These are phyloP conservation scores for Centruroides sculpturatus DNA, from an alignment of 1,140 invertebrate genomes.

Conservation along the genomic window DNA sequence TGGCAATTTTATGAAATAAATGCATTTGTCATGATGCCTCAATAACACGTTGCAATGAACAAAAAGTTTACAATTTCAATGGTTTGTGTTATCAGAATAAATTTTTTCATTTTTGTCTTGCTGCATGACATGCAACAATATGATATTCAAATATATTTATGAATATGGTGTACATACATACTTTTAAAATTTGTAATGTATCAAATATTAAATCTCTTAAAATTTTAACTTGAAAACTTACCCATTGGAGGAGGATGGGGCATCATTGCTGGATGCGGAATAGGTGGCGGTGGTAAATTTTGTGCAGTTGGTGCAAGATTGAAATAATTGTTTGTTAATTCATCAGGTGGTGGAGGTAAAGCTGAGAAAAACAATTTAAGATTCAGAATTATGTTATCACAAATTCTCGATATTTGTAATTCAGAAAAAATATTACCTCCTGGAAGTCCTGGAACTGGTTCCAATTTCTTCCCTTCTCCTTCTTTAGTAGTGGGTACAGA, in stretches of 20 bases:
- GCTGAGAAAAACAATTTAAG: conserved; percentile 24
- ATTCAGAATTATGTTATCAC: background rate
- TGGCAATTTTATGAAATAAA: no score
- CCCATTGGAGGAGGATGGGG: conserved; percentile 6
- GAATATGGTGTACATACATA: no score
- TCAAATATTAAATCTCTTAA: no score
- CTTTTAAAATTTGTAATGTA: no score
- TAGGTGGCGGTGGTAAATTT: conserved; percentile 13
- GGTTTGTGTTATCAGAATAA: no score
- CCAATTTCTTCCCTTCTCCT: conserved; percentile 36
- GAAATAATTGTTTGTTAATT: conserved; percentile 65
- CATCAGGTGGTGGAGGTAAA: conserved; percentile 60
- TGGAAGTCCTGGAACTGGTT: conserved; percentile 76
- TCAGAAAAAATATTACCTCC: conserved; percentile 5
- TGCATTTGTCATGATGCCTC: no score
- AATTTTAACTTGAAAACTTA: background rate
- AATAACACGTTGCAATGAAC: no score
- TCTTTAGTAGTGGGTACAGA: conserved; percentile 25
- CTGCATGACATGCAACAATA: no score
- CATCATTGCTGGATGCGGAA: background rate
- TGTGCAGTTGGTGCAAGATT: conserved; percentile 34
- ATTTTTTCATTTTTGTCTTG: no score
- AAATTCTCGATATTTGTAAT: background rate
- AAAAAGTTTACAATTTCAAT: no score
- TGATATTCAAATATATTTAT: no score